Evolutionary conservation across 2,797 vertebrate genomes (phyloP).

Genomic region (Macroramphosus scolopax): DNA sequence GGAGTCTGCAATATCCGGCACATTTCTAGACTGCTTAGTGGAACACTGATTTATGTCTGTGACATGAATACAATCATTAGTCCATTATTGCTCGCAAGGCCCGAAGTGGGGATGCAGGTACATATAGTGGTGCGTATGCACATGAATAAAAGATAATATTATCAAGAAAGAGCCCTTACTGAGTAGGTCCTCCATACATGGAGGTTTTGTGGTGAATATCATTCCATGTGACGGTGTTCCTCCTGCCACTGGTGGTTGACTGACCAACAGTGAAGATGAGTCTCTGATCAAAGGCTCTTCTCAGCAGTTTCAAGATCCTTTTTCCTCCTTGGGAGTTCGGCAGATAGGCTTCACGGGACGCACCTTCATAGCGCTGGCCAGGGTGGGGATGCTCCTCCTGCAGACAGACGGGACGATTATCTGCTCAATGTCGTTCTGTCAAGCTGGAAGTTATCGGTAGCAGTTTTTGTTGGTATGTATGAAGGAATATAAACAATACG

Average conservation of each 20-base stretch:
- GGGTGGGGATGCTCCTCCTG: slow-evolving; percentile 76
- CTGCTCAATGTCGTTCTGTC: neutral
- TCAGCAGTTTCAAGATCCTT: slow-evolving; percentile 55
- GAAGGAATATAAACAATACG: too few species aligned
- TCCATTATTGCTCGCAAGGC: too few species aligned
- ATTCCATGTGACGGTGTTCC: slow-evolving; percentile 78
- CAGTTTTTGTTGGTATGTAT: too few species aligned
- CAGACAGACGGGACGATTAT: neutral
- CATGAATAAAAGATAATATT: neutral
- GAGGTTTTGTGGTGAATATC: slow-evolving; percentile 82
- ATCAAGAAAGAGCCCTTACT: slow-evolving; percentile 50
- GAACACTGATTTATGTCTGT: too few species aligned
- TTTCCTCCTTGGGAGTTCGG: slow-evolving; percentile 68
- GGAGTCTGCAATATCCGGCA: too few species aligned
- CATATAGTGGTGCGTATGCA: too few species aligned
- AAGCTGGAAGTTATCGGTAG: too few species aligned
- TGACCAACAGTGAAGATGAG: slow-evolving; percentile 77
- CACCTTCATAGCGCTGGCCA: slow-evolving; percentile 65
- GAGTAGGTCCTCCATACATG: slow-evolving; percentile 64
- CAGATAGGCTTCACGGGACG: slow-evolving; percentile 67
- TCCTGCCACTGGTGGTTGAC: slow-evolving; percentile 72
- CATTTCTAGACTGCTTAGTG: too few species aligned
- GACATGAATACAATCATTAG: too few species aligned
- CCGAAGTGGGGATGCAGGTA: too few species aligned
- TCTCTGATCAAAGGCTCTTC: slow-evolving; percentile 69